Evolutionary conservation across 2,113 vertebrate species (phyloP), one percentile per base, ranked within the genome.

Genomic region (Mirza zaza): DNA sequence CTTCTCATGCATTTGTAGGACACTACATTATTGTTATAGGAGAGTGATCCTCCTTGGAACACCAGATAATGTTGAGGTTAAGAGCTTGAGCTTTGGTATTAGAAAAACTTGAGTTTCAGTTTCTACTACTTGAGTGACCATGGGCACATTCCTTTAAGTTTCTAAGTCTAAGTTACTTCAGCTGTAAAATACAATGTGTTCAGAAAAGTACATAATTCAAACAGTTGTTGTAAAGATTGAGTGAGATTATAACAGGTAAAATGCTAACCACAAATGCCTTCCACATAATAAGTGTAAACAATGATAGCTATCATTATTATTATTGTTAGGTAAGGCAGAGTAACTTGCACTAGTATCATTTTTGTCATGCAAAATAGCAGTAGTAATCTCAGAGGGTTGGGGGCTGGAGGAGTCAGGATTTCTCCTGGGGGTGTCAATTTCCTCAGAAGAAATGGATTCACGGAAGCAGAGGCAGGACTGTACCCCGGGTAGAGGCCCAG

Each of bases 151-250:
- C 57, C 50, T 80, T 86, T 71, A 92, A 68, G n/a, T 45, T 67
- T 68, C 32, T 25, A 89, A 70, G 15, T 50, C 48, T 12, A 59
- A 61, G 59, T 86, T 90, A 77, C 42, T 75, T 67, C 67, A 89
- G 55, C 9, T 81, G 8, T 76, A 83, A 95, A 93, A 73, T 39
- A 32, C 2, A 59, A 27, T 14, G 7, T 88, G 15, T 55, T 48
- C 68, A 89, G 68, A 65, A 92, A 73, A 61, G 36, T 36, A 36
- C 18, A 32, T 6, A 68, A 55, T 20, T 96, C 42, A 86, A 86
- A 92, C 25, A 39, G 11, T 27, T 42, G 9, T 86, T 77, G 4
- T 52, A 77, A 95, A 71, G 10, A 63, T 34, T 42, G 36, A 57
- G 18, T 91, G 50, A 87, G 42, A 39, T 55, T 57, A 9, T 8